These are phyloP conservation scores for Pluvianellus socialis DNA, from an alignment of 2,113 vertebrate genomes.

Conservation along the genomic window DNA sequence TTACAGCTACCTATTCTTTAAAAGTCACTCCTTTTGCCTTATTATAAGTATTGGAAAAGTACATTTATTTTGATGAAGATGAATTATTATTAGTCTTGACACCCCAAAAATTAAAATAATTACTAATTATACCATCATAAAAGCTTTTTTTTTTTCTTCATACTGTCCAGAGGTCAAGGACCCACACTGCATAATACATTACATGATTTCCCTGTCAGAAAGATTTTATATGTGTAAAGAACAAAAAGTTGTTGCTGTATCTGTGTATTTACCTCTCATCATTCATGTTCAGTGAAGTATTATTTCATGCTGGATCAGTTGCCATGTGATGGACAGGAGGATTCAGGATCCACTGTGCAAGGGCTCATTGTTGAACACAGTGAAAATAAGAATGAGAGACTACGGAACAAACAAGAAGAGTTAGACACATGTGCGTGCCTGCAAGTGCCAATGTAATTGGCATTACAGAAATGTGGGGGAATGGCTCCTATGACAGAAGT, in stretches of 20 bases:
- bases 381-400: not conserved
- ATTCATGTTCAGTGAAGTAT: not conserved
- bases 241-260: not conserved
- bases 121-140: not conserved
- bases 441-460: too few species aligned
- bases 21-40: not conserved
- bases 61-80: not conserved
- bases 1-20: not conserved
- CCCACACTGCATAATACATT: not conserved
- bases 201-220: not conserved
- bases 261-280: not conserved
- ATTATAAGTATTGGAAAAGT: not conserved
- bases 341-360: not conserved
- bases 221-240: not conserved
- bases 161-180: not conserved
- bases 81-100: not conserved
- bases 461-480: too few species aligned
- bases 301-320: not conserved
- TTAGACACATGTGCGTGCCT: too few species aligned
- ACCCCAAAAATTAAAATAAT: not conserved
- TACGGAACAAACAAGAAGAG: not conserved
- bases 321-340: not conserved
- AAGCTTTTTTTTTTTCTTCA: rapidly evolving
- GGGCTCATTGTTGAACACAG: not conserved
- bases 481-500: too few species aligned